Percentiles rank a stretch among this genome's conserved stretches.
These are phyloP conservation scores for Limnephilus auricula DNA, from an alignment of 2,888 invertebrate species.

Conservation along the genomic window DNA sequence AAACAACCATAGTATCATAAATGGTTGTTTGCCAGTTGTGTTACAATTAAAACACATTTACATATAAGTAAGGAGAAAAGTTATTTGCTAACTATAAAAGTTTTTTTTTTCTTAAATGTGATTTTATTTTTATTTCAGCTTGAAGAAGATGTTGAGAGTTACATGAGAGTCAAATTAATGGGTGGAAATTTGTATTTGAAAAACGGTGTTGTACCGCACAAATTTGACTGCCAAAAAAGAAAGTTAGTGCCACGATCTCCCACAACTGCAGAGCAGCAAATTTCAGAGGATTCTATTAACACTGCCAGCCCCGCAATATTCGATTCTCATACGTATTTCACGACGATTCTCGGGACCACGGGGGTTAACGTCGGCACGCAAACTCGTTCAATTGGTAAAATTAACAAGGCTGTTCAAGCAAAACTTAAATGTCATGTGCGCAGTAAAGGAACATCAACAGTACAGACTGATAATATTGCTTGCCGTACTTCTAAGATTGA, in stretches of 20 bases:
- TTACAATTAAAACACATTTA: too few relatives aligned
- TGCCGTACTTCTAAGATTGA: neutral
- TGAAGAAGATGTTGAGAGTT: constrained; percentile 32
- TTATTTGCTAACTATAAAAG: too few relatives aligned
- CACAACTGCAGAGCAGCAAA: neutral
- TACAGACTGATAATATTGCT: neutral
- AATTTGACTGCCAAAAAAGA: constrained; percentile 40
- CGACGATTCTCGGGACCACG: too few relatives aligned
- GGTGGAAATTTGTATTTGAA: constrained; percentile 23
- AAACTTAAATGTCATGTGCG: neutral
- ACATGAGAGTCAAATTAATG: constrained; percentile 44
- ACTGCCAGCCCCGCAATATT: neutral
- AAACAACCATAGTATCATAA: too few relatives aligned
- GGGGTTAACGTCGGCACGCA: neutral
- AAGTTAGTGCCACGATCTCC: neutral
- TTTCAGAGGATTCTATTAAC: neutral
- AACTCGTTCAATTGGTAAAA: neutral
- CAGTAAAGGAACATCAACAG: neutral
- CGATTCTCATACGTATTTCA: too few relatives aligned
- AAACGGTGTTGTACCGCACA: constrained; percentile 27
- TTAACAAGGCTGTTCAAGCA: neutral
- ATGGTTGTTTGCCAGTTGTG: too few relatives aligned
- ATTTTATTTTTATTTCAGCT: constrained; percentile 19
- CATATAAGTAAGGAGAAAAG: too few relatives aligned
- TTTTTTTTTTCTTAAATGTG: too few relatives aligned